phyloP scores from a whole-genome alignment of 1,140 invertebrate species.

The Eriocheir sinensis region DNA sequence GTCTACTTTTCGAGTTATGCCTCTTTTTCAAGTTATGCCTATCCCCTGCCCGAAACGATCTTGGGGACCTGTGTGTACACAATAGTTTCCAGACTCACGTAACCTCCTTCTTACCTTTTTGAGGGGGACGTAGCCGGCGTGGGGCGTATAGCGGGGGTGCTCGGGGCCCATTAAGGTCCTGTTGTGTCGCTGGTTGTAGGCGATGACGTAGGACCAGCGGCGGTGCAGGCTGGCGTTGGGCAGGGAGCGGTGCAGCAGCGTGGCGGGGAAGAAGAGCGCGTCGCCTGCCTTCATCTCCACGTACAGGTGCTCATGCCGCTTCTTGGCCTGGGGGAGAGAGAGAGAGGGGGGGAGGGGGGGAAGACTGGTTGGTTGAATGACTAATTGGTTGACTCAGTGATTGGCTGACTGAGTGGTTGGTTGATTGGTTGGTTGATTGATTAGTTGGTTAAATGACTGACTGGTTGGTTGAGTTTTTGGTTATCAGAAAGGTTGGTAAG shows the following conservation, averaged over 20 bases:
- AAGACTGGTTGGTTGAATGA: too few species aligned
- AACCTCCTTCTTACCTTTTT: background rate
- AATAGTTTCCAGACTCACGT: background rate
- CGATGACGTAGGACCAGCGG: conserved; percentile 59
- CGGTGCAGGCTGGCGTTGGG: conserved; percentile 10
- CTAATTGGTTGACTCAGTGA: too few species aligned
- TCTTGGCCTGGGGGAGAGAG: conserved; percentile 1
- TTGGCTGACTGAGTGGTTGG: too few species aligned
- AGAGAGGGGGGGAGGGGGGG: too few species aligned
- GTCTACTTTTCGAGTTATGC: too few species aligned
- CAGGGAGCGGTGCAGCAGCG: conserved; percentile 44
- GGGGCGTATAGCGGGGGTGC: conserved; percentile 52
- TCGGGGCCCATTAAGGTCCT: conserved; percentile 34
- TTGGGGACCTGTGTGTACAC: background rate
- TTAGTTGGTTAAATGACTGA: too few species aligned
- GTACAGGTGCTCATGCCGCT: background rate
- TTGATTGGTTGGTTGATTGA: too few species aligned
- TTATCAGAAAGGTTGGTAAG: too few species aligned
- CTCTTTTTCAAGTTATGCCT: too few species aligned
- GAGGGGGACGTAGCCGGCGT: conserved; percentile 28
- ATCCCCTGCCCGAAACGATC: too few species aligned
- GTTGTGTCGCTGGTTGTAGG: conserved; percentile 56
- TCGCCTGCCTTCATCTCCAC: conserved; percentile 63
- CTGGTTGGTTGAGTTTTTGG: too few species aligned
- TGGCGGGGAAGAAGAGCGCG: conserved; percentile 39